These are phyloP conservation scores for Phocides pigmalion DNA, from an alignment of 1,140 invertebrate species.

Conservation along the genomic window DNA sequence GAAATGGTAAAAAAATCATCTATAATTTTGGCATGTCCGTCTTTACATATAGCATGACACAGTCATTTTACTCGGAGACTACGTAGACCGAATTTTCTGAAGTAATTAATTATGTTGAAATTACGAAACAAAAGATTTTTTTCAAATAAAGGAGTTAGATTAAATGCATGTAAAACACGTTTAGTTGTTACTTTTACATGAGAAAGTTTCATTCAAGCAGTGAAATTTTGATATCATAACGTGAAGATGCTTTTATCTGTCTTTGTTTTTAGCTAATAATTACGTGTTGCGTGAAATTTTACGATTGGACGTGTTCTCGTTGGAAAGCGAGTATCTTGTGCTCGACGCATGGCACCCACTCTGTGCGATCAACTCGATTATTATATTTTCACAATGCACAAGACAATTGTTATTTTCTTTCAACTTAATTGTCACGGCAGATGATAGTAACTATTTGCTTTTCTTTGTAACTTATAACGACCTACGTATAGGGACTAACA, in stretches of 20 bases:
- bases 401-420: constrained; percentile 49
- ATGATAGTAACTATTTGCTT: constrained; percentile 18
- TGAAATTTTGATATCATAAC: not conserved
- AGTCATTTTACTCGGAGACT: too few relatives aligned
- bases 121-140: too few relatives aligned
- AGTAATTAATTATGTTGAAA: too few relatives aligned
- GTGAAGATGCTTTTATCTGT: constrained; percentile 1
- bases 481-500: too few relatives aligned
- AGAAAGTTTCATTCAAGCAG: not conserved
- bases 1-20: too few relatives aligned
- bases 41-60: too few relatives aligned
- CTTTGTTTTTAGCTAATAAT: not conserved
- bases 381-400: constrained; percentile 57
- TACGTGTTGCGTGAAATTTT: constrained; percentile 38
- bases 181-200: not conserved
- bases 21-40: too few relatives aligned
- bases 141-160: too few relatives aligned
- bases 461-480: constrained; percentile 4
- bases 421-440: constrained; percentile 16
- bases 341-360: constrained; percentile 39
- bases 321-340: constrained; percentile 39
- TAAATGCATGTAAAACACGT: too few relatives aligned
- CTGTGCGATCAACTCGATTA: constrained; percentile 60
- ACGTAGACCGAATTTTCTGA: too few relatives aligned
- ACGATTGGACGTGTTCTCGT: constrained; percentile 58